phyloP scores from a whole-genome alignment of 2,113 vertebrate species.

The Petrocephalus microphthalmus region DNA sequence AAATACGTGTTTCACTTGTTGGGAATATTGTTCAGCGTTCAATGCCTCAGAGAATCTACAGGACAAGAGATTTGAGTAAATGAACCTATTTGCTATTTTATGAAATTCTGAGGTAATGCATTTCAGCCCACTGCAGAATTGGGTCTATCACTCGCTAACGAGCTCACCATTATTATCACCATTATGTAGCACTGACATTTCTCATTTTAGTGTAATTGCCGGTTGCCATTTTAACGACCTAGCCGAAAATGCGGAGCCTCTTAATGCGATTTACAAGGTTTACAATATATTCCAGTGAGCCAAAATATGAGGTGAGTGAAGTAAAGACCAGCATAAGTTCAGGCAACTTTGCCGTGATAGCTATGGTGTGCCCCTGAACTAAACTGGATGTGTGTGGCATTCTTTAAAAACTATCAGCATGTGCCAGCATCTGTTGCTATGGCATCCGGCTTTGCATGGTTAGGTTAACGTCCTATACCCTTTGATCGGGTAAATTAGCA shows the following conservation, averaged over 20 bases:
- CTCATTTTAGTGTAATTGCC: conserved; percentile 7
- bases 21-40: background rate
- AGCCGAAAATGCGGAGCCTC: background rate
- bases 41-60: background rate
- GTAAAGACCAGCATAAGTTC: background rate
- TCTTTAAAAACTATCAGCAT: background rate
- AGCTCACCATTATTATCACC: background rate
- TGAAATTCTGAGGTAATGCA: background rate
- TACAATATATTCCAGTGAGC: background rate
- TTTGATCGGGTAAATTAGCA: background rate
- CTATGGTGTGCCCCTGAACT: background rate
- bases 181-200: conserved; percentile 5
- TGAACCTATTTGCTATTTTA: background rate
- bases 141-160: background rate
- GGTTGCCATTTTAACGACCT: background rate
- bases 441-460: background rate
- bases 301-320: background rate
- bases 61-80: background rate
- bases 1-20: background rate
- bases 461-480: background rate
- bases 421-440: background rate
- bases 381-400: background rate
- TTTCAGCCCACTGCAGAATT: background rate
- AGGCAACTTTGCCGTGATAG: background rate
- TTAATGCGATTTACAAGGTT: background rate